These are phyloP conservation scores for Rhyacophila brunnea DNA, from an alignment of 1,140 invertebrate genomes.

Conservation along the genomic window DNA sequence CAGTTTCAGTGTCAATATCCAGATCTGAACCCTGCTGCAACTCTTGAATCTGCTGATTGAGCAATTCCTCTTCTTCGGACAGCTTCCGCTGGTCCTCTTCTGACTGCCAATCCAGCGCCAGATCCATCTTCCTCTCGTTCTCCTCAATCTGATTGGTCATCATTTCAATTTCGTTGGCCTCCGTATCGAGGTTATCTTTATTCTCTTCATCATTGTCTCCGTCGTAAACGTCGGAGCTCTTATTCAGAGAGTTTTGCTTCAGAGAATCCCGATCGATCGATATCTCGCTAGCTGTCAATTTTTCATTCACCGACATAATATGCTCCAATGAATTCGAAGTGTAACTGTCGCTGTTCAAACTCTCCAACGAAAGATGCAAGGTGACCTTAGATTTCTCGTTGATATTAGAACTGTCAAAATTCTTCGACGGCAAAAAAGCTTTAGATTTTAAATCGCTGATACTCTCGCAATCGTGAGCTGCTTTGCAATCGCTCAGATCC, in stretches of 20 bases:
- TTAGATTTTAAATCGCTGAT: background rate
- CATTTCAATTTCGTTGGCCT: conserved; percentile 52
- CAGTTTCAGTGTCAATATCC: conserved; percentile 78
- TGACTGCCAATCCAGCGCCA: conserved; percentile 50
- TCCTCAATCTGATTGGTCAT: conserved; percentile 56
- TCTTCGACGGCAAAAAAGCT: background rate
- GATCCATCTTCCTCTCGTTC: conserved; percentile 52
- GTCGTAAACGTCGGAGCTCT: conserved; percentile 14
- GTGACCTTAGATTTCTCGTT: conserved; percentile 40
- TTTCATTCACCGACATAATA: conserved; percentile 23
- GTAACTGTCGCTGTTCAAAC: conserved; percentile 43
- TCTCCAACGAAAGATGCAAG: conserved; percentile 51
- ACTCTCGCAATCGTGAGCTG: conserved; percentile 1
- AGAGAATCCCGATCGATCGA: conserved; percentile 28
- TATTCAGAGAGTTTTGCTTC: conserved; percentile 7
- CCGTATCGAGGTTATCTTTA: conserved; percentile 36
- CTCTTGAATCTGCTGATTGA: conserved; percentile 80
- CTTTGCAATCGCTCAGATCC: conserved; percentile 23
- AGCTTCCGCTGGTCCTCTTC: conserved; percentile 63
- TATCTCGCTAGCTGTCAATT: conserved; percentile 27
- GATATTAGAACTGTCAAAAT: background rate
- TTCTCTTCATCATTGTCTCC: conserved; percentile 24
- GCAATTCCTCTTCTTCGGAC: conserved; percentile 74
- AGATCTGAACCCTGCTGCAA: conserved; percentile 76
- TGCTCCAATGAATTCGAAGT: conserved; percentile 28